Evolutionary conservation across 2,113 vertebrate species (phyloP).

Genomic region (Hylia prasina): DNA sequence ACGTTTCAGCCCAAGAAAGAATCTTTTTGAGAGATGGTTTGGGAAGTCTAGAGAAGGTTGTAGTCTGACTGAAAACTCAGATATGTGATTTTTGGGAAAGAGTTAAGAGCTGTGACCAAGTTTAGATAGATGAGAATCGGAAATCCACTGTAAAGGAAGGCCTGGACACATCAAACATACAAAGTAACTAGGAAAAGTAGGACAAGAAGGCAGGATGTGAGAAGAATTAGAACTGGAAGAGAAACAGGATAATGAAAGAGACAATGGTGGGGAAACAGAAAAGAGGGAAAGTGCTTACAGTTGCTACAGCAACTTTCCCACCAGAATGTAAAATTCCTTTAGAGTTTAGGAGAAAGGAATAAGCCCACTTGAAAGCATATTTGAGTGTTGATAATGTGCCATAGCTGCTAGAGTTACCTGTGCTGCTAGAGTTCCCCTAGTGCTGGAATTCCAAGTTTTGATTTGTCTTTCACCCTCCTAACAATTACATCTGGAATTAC

Average conservation of each 20-base stretch:
- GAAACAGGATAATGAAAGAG: not conserved
- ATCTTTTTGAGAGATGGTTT: not conserved
- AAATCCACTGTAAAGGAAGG: not conserved
- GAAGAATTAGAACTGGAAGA: not conserved
- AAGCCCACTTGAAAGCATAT: not conserved
- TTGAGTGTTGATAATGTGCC: not conserved
- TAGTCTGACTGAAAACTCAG: not conserved
- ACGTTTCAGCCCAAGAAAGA: not conserved
- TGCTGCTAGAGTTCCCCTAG: too few relatives aligned
- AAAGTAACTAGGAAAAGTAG: not conserved
- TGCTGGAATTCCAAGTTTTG: not conserved
- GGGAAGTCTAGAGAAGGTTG: not conserved
- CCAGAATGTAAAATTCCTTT: not conserved
- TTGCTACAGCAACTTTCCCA: conserved; percentile 6
- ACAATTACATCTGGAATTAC: not conserved
- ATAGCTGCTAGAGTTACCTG: not conserved
- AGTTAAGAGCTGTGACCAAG: not conserved
- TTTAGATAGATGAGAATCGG: not conserved
- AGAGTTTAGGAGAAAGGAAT: not conserved
- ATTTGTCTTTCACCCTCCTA: not conserved
- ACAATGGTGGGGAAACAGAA: not conserved
- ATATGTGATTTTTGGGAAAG: not conserved
- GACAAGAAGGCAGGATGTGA: not conserved
- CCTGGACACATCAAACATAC: not conserved
- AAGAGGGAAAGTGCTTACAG: not conserved